A percentile compares a stretch with the other conserved stretches of the same genome.
Conservation (phyloP, 2,888 invertebrate genomes). For the Portevinia maculata region DNA sequence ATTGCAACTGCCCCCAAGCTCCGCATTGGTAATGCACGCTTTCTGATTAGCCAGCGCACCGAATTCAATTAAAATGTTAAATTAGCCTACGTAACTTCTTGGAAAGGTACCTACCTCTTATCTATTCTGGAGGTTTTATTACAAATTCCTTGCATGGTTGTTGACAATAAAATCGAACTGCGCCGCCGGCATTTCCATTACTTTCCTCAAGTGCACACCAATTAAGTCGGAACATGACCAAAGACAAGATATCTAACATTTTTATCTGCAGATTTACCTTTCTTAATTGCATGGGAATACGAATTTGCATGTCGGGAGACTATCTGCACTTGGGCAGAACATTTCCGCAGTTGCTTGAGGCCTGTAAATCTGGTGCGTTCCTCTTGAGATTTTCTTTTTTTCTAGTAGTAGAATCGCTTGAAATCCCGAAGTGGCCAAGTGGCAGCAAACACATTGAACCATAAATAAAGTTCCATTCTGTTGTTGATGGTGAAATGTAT, state of each 20-base stretch:
- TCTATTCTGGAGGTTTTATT: constrained; percentile 11
- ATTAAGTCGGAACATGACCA: constrained; percentile 55
- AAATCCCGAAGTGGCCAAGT: constrained; percentile 45
- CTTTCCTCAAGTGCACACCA: constrained; percentile 49
- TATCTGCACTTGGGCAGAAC: constrained; percentile 39
- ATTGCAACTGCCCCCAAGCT: constrained; percentile 44
- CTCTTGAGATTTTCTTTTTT: constrained; percentile 52
- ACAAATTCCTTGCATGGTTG: constrained; percentile 28
- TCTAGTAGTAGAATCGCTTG: constrained; percentile 41
- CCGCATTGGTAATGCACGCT: constrained; percentile 42
- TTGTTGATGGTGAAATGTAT: constrained; percentile 41
- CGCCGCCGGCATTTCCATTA: constrained; percentile 9
- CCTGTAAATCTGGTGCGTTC: constrained; percentile 55
- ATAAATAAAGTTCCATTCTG: constrained; percentile 39
- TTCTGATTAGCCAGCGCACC: constrained; percentile 54
- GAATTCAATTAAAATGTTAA: constrained; percentile 44
- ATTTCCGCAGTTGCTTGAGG: neutral
- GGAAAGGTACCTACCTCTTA: constrained; percentile 3
- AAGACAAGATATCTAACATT: constrained; percentile 61
- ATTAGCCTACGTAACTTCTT: constrained; percentile 24
- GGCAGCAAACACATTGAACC: constrained; percentile 35
- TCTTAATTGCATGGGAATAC: constrained; percentile 53
- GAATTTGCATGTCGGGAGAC: constrained; percentile 54
- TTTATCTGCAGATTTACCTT: constrained; percentile 59
- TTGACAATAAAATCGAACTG: constrained; percentile 47